Evolutionary conservation across 2,113 vertebrate genomes (phyloP), one percentile per base, ranked within the genome.

Genomic region (Protobothrops flavoviridis): DNA sequence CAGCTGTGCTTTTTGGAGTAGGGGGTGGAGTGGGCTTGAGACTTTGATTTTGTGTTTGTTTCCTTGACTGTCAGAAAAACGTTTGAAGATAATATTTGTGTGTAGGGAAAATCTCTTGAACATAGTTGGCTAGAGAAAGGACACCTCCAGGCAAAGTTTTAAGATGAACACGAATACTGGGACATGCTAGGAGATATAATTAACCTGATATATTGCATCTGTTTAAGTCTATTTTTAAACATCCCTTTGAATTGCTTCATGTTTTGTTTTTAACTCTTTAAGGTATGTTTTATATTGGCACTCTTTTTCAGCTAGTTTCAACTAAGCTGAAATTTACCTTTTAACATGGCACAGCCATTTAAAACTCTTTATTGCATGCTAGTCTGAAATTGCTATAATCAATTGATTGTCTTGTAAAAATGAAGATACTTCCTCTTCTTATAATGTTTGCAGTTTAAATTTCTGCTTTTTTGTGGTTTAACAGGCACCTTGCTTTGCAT

Each of bases 171-270:
- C 0, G 23, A 85, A 53, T 20, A 24, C 45, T n/a, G 48, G 90
- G 45, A 90, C 48, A 85, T 29, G 33, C 90, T 85, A 81, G 74
- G 39, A 91, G 33, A 24, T 85, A 56, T 43, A 57, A 56, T 85
- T 91, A 91, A 85, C 39, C 52, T 91, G 90, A 91, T 39, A 57
- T 91, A 56, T 45, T 91, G 33, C 43, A 85, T 85, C 74, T n/a
- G 26, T 91, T 85, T 85, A 56, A 85, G 57, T 26, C 15, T 85
- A 55, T 85, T 59, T 90, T 21, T 21, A 85, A 91, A 81, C n/a
- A 43, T 29, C 33, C 74, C 74, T 81, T 81, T 81, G 74, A 33
- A 81, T 81, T 81, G 17, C 17, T 81, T 81, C 74, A 81, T 1
- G 7, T 81, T 81, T 43, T 81, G n/a, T 81, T 43, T 81, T 43